Percentiles rank a stretch among this genome's conserved stretches.
Conservation (phyloP, 1,140 invertebrate species). For the Panulirus ornatus region DNA sequence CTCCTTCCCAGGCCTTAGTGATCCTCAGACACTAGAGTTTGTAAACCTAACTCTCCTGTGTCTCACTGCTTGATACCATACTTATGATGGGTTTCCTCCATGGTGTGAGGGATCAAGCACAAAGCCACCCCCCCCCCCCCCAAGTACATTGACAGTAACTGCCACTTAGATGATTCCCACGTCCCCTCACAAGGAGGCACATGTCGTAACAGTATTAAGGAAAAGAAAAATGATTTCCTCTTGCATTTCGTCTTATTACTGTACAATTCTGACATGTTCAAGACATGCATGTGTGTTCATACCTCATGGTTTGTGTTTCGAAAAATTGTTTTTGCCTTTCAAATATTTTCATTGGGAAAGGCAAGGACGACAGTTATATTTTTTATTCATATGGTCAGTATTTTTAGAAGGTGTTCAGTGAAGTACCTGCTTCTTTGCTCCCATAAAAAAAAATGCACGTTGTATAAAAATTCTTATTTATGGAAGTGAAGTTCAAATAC, state of each 20-base stretch:
- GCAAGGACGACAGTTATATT: constrained; percentile 4
- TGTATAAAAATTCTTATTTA: constrained; percentile 36
- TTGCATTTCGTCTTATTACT: neutral
- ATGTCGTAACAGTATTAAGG: constrained; percentile 44
- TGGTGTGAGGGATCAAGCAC: neutral
- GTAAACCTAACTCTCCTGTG: neutral
- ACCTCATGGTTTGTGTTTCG: constrained; percentile 10
- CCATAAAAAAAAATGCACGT: constrained; percentile 25
- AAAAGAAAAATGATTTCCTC: neutral
- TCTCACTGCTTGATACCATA: neutral
- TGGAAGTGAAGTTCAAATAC: constrained; percentile 5
- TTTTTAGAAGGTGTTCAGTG: constrained; percentile 51
- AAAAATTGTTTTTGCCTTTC: constrained; percentile 1
- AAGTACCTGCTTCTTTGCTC: constrained; percentile 54
- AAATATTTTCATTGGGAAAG: neutral
- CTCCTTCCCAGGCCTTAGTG: neutral
- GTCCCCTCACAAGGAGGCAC: neutral
- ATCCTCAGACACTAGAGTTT: neutral
- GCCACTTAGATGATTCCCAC: neutral
- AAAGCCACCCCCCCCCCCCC: neutral
- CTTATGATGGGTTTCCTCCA: neutral
- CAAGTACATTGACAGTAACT: neutral
- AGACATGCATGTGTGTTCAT: constrained; percentile 12
- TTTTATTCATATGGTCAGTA: constrained; percentile 59
- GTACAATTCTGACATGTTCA: neutral